Conservation (phyloP, 2,797 vertebrate genomes). For the Channallabes apus region DNA sequence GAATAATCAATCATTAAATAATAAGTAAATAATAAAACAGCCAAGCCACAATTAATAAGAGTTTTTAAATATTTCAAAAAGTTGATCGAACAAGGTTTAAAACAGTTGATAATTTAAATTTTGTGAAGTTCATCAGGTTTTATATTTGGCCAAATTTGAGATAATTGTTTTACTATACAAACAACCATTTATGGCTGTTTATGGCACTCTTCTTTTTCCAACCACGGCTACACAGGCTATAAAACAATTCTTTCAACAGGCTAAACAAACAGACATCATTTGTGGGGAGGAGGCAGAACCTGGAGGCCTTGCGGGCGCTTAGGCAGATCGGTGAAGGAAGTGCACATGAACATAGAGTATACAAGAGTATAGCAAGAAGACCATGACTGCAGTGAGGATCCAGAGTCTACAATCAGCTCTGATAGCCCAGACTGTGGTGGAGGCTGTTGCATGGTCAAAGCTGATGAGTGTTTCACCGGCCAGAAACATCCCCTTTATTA, state of each 20-base stretch:
- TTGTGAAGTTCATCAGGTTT: background rate
- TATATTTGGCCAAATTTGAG: background rate
- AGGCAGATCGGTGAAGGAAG: conserved; percentile 50
- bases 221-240: conserved; percentile 20
- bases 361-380: conserved; percentile 32
- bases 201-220: conserved; percentile 31
- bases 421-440: conserved; percentile 12
- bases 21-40: background rate
- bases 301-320: conserved; percentile 46
- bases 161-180: background rate
- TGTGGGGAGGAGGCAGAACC: conserved; percentile 21
- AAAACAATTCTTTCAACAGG: conserved; percentile 26
- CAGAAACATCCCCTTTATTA: background rate
- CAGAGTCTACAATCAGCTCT: conserved; percentile 42
- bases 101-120: background rate
- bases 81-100: too few species aligned
- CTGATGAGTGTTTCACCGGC: background rate
- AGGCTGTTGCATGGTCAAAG: background rate
- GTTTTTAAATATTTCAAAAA: background rate
- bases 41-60: too few species aligned
- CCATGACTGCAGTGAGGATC: conserved; percentile 15
- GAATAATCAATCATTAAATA: background rate
- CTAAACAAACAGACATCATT: conserved; percentile 52
- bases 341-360: conserved; percentile 20
- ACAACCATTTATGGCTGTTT: conserved; percentile 3